These are phyloP conservation scores for Drymodes brunneopygia DNA, from an alignment of 2,113 vertebrate genomes.

Conservation along the genomic window DNA sequence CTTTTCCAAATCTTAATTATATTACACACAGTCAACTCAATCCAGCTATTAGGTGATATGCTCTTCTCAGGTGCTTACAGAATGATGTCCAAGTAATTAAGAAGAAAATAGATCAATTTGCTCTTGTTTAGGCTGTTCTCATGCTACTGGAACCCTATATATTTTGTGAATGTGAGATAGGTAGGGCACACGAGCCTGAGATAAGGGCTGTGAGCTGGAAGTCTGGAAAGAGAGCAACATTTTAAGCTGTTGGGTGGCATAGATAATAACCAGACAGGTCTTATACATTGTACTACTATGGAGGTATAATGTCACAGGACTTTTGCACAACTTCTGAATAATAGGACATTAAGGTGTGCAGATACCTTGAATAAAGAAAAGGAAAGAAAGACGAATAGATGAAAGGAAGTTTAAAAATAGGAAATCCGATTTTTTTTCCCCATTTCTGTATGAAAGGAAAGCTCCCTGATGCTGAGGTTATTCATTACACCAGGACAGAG, in stretches of 20 bases:
- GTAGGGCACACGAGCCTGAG: not conserved
- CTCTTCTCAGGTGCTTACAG: not conserved
- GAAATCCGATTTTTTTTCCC: not conserved
- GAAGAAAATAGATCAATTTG: conserved; percentile 6
- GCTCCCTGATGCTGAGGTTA: not conserved
- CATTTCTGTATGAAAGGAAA: not conserved
- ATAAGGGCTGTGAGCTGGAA: not conserved
- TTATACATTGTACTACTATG: not conserved
- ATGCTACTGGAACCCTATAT: not conserved
- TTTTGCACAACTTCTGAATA: not conserved
- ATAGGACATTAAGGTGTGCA: not conserved
- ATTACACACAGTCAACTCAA: not conserved
- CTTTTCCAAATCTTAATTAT: not conserved
- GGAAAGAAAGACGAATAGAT: not conserved
- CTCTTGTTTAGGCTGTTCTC: not conserved
- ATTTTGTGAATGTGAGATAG: conserved; percentile 7
- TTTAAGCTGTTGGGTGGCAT: not conserved
- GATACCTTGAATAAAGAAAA: not conserved
- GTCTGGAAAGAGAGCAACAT: not conserved
- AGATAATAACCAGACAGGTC: conserved; percentile 30
- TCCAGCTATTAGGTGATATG: not conserved
- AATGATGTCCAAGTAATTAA: not conserved
- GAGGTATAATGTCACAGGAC: conserved; percentile 30
- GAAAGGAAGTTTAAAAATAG: conserved; percentile 52
- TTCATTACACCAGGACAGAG: not conserved